Conservation (phyloP, 2,797 vertebrate genomes). For the Ibycter americanus region DNA sequence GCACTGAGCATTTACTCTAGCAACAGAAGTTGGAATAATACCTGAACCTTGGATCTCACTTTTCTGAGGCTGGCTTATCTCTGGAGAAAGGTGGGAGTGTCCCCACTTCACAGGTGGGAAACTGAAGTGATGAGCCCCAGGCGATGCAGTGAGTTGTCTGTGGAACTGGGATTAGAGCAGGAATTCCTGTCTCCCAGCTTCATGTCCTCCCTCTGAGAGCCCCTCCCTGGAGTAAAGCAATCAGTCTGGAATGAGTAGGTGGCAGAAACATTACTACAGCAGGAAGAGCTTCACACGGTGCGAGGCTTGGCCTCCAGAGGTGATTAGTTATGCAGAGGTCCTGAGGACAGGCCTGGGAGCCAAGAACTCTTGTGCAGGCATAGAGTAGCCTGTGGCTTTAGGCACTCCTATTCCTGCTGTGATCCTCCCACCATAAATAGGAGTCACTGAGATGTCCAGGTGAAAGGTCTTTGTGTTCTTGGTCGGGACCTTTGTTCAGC, state of each 20-base stretch:
- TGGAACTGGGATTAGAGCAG: slow-evolving; percentile 6
- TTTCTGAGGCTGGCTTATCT: slow-evolving; percentile 32
- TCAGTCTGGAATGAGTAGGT: slow-evolving; percentile 44
- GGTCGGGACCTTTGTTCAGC: background rate
- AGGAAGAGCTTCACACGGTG: background rate
- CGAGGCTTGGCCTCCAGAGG: background rate
- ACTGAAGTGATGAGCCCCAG: slow-evolving; percentile 26
- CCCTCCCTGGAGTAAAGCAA: slow-evolving; percentile 58
- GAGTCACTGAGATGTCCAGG: background rate
- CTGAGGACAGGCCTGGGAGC: background rate
- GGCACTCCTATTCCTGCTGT: background rate
- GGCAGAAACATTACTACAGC: background rate
- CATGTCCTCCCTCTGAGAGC: background rate
- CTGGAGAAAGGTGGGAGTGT: slow-evolving; percentile 30
- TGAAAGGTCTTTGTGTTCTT: background rate
- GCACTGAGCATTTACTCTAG: background rate
- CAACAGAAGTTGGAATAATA: background rate
- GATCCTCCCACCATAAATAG: background rate
- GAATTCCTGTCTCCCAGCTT: slow-evolving; percentile 59
- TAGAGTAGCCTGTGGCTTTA: background rate
- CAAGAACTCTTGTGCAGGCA: background rate
- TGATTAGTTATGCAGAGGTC: background rate
- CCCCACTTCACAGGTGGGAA: slow-evolving; percentile 65
- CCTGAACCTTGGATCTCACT: slow-evolving; percentile 10
- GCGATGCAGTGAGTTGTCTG: background rate